Evolutionary conservation across 2,797 vertebrate genomes (phyloP).

Genomic region (Schizopygopsis pylzovi): DNA sequence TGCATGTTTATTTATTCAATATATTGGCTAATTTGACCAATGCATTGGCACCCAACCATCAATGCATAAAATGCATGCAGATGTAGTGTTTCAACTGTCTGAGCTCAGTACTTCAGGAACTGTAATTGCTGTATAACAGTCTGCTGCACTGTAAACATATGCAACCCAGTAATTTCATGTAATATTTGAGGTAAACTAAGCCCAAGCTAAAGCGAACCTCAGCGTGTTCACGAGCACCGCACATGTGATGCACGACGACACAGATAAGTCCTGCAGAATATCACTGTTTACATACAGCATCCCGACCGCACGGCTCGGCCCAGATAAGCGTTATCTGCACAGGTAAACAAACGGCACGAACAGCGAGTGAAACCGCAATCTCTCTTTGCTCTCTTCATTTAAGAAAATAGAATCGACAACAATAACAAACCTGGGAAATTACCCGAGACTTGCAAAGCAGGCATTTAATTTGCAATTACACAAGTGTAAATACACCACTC

Average conservation of each 20-base stretch:
- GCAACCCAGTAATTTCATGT: not conserved
- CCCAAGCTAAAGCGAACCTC: constrained; percentile 35
- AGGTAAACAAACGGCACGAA: constrained; percentile 53
- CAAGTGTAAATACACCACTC: not conserved
- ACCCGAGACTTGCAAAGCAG: constrained; percentile 6
- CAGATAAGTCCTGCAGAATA: constrained; percentile 56
- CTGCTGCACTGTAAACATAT: not conserved
- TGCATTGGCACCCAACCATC: not conserved
- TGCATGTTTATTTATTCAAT: not conserved
- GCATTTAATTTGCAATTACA: constrained; percentile 34
- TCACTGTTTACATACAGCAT: constrained; percentile 51
- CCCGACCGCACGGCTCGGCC: constrained; percentile 49
- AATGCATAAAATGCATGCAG: not conserved
- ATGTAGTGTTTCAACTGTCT: not conserved
- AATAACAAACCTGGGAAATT: constrained; percentile 20
- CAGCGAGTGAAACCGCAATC: constrained; percentile 25
- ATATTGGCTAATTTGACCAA: not conserved
- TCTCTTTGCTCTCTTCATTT: constrained; percentile 15
- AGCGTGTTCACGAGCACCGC: constrained; percentile 21
- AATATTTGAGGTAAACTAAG: constrained; percentile 23
- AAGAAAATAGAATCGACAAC: constrained; percentile 8
- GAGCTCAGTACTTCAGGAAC: not conserved
- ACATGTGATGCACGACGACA: constrained; percentile 31
- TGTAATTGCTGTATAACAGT: not conserved
- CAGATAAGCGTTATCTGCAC: constrained; percentile 57